Base-by-base conservation (phyloP, 2,888 invertebrate species). In the Cepaea hortensis region DNA sequence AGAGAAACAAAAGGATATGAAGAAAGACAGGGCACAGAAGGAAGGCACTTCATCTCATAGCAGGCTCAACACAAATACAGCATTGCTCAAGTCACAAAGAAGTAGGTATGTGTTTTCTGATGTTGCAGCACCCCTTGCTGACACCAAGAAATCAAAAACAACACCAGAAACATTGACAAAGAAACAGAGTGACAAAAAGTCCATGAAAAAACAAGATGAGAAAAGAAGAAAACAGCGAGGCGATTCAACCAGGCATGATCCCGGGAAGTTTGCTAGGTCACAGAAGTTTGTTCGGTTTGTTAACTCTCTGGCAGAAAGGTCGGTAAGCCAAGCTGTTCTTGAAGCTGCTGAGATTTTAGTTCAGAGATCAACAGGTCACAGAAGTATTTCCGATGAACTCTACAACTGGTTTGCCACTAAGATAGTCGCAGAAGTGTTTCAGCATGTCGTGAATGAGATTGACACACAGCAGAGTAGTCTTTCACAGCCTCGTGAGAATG, bases 371-470 rank as follows among this genome's bases (percentile, higher is more conserved):
- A n/a, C 48, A 46, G 46, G 9, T 48, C 68, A 46, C n/a, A 61
- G 50, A 46, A 70, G 61, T 3, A 61, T 88, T 23, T 82, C 89
- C 55, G 88, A 88, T 48, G 89, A 89, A 20, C 77, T 87, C 46
- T 90, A 89, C 80, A 83, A 76, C 46, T 88, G 88, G 89, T 90
- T 88, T 73, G 89, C 90, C 46, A 87, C 88, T 68, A 88, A 88
- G 65, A 90, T 90, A 55, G 87, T 90, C 23, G 86, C 87, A 48
- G 88, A 90, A 72, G 90, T 89, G 9, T 88, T 90, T 55, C 81
- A 84, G 20, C 88, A 87, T 72, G 88, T 88, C 50, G 75, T 87
- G 18, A 77, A 84, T n/a, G 88, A 88, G n/a, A 68, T 88, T 48
- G 79, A 84, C 13, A 15, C 65, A 7, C 76, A 70, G 65, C 79